Conservation (phyloP, 35 echinoderm and acorn worm species). For the Ptychodera flava region DNA sequence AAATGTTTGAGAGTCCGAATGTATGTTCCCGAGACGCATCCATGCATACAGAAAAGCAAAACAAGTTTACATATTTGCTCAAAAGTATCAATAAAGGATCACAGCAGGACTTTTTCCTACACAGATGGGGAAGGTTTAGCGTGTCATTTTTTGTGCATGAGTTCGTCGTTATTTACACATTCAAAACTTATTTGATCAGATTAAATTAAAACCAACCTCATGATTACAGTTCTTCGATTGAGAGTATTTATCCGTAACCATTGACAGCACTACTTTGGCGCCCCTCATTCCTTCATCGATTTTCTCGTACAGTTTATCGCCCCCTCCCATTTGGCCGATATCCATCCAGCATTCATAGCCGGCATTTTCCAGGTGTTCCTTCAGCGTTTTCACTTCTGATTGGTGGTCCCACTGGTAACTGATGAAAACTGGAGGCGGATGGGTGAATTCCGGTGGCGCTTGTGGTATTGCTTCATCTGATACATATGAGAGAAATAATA, state of each 20-base stretch:
- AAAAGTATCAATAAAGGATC: background rate
- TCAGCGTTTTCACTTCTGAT: slow-evolving; percentile 73
- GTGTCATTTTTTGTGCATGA: background rate
- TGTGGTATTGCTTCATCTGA: slow-evolving; percentile 67
- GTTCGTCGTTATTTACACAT: no score
- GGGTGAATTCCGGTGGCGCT: slow-evolving; percentile 26
- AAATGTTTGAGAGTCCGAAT: no score
- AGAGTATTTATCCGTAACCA: slow-evolving; percentile 86
- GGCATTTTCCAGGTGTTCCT: slow-evolving; percentile 83
- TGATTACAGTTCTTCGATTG: slow-evolving; percentile 96
- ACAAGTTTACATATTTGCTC: background rate
- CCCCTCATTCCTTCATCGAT: slow-evolving; percentile 94
- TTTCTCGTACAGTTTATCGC: slow-evolving; percentile 73
- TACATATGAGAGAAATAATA: background rate
- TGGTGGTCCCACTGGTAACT: slow-evolving; percentile 99
- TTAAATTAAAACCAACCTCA: slow-evolving; percentile 44
- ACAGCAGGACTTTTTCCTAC: background rate
- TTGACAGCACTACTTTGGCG: slow-evolving; percentile 84
- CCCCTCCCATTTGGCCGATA: slow-evolving; percentile 98
- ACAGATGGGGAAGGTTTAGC: background rate
- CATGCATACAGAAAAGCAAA: no score
- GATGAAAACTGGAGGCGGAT: slow-evolving; percentile 63
- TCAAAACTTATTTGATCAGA: background rate
- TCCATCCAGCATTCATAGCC: slow-evolving; percentile 94
- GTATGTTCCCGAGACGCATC: no score